Evolutionary conservation across 1,140 invertebrate genomes (phyloP).

Genomic region (Leguminivora glycinivorella): DNA sequence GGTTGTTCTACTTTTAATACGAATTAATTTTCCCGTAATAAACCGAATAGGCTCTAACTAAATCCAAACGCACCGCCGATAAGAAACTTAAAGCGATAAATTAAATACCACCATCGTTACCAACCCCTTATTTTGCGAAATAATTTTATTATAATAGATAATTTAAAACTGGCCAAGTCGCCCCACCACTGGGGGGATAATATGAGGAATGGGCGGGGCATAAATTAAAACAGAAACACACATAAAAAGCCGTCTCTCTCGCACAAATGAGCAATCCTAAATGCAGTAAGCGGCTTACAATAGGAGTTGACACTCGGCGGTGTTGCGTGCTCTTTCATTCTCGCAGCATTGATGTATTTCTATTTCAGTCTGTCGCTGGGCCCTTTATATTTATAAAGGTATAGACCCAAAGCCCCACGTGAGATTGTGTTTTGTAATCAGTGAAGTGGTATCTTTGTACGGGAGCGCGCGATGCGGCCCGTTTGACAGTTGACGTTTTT

Average conservation of each 20-base stretch:
- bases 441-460: conserved; percentile 74
- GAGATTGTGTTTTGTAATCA: conserved; percentile 77
- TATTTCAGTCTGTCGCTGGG: conserved; percentile 48
- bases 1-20: neutral
- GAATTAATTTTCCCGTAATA: neutral
- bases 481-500: conserved; percentile 75
- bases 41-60: conserved; percentile 1
- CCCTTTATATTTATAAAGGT: conserved; percentile 72
- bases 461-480: conserved; percentile 67
- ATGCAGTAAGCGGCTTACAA: conserved; percentile 71
- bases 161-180: conserved; percentile 75
- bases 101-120: conserved; percentile 46
- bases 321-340: conserved; percentile 55
- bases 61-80: neutral
- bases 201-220: conserved; percentile 69
- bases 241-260: conserved; percentile 64
- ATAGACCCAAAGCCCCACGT: conserved; percentile 70
- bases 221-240: conserved; percentile 52
- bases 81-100: conserved; percentile 21
- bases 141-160: conserved; percentile 79
- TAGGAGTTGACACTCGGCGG: conserved; percentile 55
- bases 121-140: conserved; percentile 75
- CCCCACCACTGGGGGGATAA: conserved; percentile 65
- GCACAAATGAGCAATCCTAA: conserved; percentile 71
- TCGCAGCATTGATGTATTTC: conserved; percentile 46